phyloP scores from a whole-genome alignment of 1,140 invertebrate genomes.

The Apis cerana region DNA sequence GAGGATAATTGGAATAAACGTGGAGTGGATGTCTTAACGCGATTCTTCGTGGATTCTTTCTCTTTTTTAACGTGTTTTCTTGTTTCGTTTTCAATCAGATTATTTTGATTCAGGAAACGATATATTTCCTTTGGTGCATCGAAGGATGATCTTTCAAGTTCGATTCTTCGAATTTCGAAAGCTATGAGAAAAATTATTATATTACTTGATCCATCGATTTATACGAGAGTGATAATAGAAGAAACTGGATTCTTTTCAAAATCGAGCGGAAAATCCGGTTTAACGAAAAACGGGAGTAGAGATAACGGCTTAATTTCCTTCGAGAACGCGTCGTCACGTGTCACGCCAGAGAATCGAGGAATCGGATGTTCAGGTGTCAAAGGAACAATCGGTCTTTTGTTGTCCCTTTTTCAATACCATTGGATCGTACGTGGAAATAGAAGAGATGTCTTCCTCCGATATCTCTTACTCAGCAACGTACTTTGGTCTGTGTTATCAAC shows the following conservation, averaged over 20 bases:
- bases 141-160: too few species aligned
- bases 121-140: too few species aligned
- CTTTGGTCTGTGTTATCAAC: too few species aligned
- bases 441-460: slow-evolving; percentile 23
- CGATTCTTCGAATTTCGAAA: too few species aligned
- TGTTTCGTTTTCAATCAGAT: too few species aligned
- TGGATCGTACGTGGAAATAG: slow-evolving; percentile 34
- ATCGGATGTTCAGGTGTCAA: slow-evolving; percentile 38
- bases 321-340: not conserved
- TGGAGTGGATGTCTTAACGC: not conserved
- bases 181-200: too few species aligned
- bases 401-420: slow-evolving; percentile 38
- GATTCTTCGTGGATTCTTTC: too few species aligned
- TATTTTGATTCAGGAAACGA: too few species aligned
- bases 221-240: too few species aligned
- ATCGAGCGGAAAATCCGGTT: not conserved
- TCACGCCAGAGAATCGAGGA: not conserved
- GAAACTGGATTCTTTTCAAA: too few species aligned
- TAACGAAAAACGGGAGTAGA: not conserved
- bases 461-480: slow-evolving; percentile 31
- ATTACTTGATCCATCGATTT: too few species aligned
- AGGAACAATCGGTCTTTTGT: slow-evolving; percentile 56
- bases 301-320: slow-evolving; percentile 1
- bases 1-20: slow-evolving; percentile 19
- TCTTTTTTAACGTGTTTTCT: too few species aligned